phyloP scores from a whole-genome alignment of 2,113 vertebrate species.

The Burhinus oedicnemus region DNA sequence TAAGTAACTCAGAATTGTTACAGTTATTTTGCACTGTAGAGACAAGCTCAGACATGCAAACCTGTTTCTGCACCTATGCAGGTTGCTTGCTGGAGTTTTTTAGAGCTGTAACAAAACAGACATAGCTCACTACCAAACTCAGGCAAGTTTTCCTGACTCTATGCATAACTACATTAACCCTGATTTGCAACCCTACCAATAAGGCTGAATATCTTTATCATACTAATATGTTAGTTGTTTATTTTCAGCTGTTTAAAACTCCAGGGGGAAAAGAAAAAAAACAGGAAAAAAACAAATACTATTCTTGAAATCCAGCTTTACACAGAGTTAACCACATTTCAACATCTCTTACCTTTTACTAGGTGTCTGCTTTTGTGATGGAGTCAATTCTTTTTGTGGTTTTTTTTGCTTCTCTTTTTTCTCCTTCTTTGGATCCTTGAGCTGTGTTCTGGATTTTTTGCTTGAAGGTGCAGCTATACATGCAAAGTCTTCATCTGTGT shows the following conservation, averaged over 20 bases:
- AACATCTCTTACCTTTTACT: conserved; percentile 77
- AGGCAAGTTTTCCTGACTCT: not conserved
- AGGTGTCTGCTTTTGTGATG: conserved; percentile 28
- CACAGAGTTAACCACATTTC: not conserved
- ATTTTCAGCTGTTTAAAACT: not conserved
- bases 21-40: not conserved
- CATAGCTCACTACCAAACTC: not conserved
- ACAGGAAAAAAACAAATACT: not conserved
- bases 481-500: conserved; percentile 90
- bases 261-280: not conserved
- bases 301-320: not conserved
- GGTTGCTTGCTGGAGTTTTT: not conserved
- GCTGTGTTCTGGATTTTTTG: conserved; percentile 80
- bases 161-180: not conserved
- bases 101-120: not conserved
- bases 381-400: conserved; percentile 59
- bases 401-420: conserved; percentile 71
- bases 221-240: not conserved
- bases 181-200: not conserved
- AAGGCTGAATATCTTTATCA: not conserved
- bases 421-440: conserved; percentile 66
- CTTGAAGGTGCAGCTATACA: conserved; percentile 72
- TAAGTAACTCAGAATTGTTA: not conserved
- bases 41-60: not conserved
- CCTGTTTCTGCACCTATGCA: not conserved